Percentiles rank a stretch among this genome's conserved stretches.
Conservation (phyloP, 2,888 invertebrate species). For the Lathronympha strigana region DNA sequence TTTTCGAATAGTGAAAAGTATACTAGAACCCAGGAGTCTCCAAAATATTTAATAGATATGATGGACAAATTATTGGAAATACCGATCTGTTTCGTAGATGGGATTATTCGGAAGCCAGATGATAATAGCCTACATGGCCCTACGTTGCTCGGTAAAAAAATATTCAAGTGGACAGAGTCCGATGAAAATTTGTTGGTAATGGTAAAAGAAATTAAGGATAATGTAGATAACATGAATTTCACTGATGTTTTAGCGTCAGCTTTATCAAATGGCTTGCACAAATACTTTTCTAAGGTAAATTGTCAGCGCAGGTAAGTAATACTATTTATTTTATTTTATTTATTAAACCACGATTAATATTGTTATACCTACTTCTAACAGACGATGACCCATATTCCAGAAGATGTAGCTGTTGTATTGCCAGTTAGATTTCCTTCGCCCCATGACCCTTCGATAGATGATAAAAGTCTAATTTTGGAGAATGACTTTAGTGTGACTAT, state of each 20-base stretch:
- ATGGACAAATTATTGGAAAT: slow-evolving; percentile 55
- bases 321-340: neutral
- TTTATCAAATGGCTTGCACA: slow-evolving; percentile 74
- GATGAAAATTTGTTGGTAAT: slow-evolving; percentile 64
- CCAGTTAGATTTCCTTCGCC: slow-evolving; percentile 58
- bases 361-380: slow-evolving; percentile 49
- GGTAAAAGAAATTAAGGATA: slow-evolving; percentile 65
- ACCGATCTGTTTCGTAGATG: slow-evolving; percentile 58
- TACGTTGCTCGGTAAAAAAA: slow-evolving; percentile 69
- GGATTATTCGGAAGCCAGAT: slow-evolving; percentile 62
- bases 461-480: slow-evolving; percentile 55
- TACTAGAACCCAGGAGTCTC: slow-evolving; percentile 43
- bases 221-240: slow-evolving; percentile 63
- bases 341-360: neutral
- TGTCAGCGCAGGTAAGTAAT: slow-evolving; percentile 19
- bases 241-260: slow-evolving; percentile 76
- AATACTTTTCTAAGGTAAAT: slow-evolving; percentile 68
- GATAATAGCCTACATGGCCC: slow-evolving; percentile 74
- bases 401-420: slow-evolving; percentile 62
- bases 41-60: slow-evolving; percentile 52
- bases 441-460: slow-evolving; percentile 43
- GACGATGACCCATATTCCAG: slow-evolving; percentile 58
- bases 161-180: slow-evolving; percentile 67
- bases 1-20: slow-evolving; percentile 51
- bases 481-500: slow-evolving; percentile 81